Evolutionary conservation across 2,888 invertebrate species (phyloP).

Genomic region (Caenorhabditis sp.): DNA sequence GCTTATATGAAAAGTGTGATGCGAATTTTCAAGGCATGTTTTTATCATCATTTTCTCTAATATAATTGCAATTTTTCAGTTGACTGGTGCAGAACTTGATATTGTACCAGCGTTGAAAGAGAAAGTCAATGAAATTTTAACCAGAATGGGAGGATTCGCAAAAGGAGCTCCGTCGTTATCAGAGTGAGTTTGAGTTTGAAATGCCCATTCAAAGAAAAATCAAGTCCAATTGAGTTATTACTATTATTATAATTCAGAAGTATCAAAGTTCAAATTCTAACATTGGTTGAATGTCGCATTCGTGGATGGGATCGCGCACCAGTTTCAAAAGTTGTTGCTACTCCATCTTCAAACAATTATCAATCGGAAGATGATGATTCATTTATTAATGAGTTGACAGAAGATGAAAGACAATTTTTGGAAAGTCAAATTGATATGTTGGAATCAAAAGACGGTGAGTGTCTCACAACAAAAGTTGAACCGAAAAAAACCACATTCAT

Average conservation of each 20-base stretch:
- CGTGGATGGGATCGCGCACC: slow-evolving; percentile 41
- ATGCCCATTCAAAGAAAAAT: neutral
- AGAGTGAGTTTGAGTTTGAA: slow-evolving; percentile 24
- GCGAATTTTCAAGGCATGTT: slow-evolving; percentile 21
- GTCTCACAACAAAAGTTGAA: neutral
- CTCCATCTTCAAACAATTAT: neutral
- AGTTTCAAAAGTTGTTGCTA: neutral
- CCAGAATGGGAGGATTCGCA: slow-evolving; percentile 37
- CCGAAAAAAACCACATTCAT: too few species aligned
- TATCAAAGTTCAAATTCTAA: slow-evolving; percentile 33
- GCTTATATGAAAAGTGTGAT: slow-evolving; percentile 24
- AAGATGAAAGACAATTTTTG: slow-evolving; percentile 38
- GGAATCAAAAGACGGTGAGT: neutral
- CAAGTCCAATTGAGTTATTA: too few species aligned
- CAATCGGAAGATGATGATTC: slow-evolving; percentile 5
- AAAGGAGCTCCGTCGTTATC: slow-evolving; percentile 33
- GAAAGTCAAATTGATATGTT: slow-evolving; percentile 32
- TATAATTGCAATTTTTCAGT: neutral
- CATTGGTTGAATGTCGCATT: slow-evolving; percentile 35
- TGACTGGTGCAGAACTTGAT: slow-evolving; percentile 32
- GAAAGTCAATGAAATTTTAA: slow-evolving; percentile 31
- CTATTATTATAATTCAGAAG: too few species aligned
- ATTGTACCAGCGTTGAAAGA: slow-evolving; percentile 1
- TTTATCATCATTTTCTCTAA: neutral
- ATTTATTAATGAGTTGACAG: slow-evolving; percentile 30